phyloP scores from a whole-genome alignment of 2,113 vertebrate species.

The Holacanthus passer region DNA sequence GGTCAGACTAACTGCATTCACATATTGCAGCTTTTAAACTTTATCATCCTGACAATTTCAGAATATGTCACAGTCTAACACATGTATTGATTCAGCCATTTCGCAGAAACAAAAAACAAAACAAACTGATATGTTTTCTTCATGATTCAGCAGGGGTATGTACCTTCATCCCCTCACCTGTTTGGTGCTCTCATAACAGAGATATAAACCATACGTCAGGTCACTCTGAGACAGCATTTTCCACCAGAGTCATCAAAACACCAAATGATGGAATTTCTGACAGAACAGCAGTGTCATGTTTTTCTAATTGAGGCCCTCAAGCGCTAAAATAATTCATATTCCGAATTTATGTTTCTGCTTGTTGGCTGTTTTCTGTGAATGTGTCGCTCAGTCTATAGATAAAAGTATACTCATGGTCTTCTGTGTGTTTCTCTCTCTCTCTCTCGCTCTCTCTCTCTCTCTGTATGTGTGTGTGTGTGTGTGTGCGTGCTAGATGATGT shows the following conservation, averaged over 20 bases:
- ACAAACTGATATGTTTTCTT: background rate
- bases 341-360: background rate
- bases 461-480: conserved; percentile 14
- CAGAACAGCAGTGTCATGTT: background rate
- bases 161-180: background rate
- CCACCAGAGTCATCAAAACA: too few species aligned
- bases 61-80: too few species aligned
- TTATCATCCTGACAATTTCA: too few species aligned
- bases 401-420: background rate
- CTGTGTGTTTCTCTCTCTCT: background rate
- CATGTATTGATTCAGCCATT: too few species aligned
- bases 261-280: background rate
- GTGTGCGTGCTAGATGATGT: conserved; percentile 81
- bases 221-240: too few species aligned
- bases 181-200: background rate
- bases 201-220: background rate
- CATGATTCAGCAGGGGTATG: too few species aligned
- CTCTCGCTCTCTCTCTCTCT: conserved; percentile 29
- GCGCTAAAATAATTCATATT: too few species aligned
- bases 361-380: background rate
- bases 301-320: background rate
- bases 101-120: background rate
- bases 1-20: background rate
- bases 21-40: background rate
- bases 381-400: background rate